phyloP scores from a whole-genome alignment of 1,140 invertebrate genomes.

The Aphidius gifuensis region DNA sequence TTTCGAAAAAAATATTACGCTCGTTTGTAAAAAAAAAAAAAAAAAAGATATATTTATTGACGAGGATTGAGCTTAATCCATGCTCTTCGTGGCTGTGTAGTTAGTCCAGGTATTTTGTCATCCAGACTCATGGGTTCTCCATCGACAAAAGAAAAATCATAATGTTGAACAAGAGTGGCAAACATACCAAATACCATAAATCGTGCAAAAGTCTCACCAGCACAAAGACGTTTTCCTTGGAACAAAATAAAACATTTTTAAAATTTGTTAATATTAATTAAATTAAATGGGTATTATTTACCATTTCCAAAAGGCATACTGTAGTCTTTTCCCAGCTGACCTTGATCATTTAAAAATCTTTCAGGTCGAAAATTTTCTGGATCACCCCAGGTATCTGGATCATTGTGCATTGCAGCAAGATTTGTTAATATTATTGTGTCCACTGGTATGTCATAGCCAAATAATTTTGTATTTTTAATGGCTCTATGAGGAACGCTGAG shows the following conservation, averaged over 20 bases:
- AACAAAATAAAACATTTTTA: background rate
- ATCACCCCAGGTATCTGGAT: conserved; percentile 64
- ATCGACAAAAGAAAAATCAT: conserved; percentile 51
- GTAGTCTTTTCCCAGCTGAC: conserved; percentile 43
- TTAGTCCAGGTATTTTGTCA: conserved; percentile 43
- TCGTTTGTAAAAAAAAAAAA: too few species aligned
- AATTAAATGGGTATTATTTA: conserved; percentile 25
- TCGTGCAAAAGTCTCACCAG: conserved; percentile 70
- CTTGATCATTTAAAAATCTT: conserved; percentile 55
- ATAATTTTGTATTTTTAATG: conserved; percentile 44
- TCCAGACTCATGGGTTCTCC: conserved; percentile 41
- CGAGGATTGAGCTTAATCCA: conserved; percentile 39
- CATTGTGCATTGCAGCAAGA: conserved; percentile 55
- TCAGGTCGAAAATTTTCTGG: conserved; percentile 71
- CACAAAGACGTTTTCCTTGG: conserved; percentile 67
- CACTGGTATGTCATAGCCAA: conserved; percentile 56
- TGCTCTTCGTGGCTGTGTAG: conserved; percentile 41
- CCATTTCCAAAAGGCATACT: conserved; percentile 62
- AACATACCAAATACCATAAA: conserved; percentile 67
- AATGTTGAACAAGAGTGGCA: conserved; percentile 64
- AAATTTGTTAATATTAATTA: background rate
- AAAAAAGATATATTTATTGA: background rate
- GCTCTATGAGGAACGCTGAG: conserved; percentile 57
- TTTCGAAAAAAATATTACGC: too few species aligned
- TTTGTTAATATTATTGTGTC: conserved; percentile 55